phyloP scores from a whole-genome alignment of 2,113 vertebrate genomes.

The Microcebus griseorufus region DNA sequence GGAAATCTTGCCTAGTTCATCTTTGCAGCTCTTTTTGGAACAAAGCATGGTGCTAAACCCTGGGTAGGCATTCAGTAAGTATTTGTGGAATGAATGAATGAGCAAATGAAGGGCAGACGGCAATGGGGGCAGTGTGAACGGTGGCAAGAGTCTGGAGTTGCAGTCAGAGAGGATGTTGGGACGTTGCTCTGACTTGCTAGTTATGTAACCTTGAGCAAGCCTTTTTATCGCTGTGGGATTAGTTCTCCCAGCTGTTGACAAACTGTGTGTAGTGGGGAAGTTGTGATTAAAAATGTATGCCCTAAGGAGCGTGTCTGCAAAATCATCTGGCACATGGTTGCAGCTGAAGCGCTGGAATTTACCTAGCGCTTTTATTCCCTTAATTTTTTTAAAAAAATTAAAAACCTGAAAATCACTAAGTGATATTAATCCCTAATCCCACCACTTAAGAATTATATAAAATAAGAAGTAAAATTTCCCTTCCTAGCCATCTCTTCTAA shows the following conservation, averaged over 20 bases:
- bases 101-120: not conserved
- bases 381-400: not conserved
- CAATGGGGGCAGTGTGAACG: rapidly evolving
- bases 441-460: not conserved
- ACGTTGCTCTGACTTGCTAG: not conserved
- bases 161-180: not conserved
- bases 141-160: too few species aligned
- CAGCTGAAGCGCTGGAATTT: not conserved
- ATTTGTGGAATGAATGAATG: not conserved
- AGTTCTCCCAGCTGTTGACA: not conserved
- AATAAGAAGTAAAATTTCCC: not conserved
- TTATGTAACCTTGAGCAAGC: not conserved
- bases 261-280: not conserved
- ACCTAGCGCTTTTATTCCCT: not conserved
- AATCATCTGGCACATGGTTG: not conserved
- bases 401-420: not conserved
- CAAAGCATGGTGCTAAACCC: not conserved
- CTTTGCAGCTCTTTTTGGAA: not conserved
- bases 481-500: not conserved
- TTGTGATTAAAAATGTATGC: not conserved
- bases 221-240: not conserved
- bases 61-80: not conserved
- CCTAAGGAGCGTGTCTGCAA: not conserved
- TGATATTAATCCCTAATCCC: not conserved
- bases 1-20: not conserved